Percentiles rank a stretch among this genome's conserved stretches.
Evolutionary conservation across 2,888 invertebrate species (phyloP).

Genomic region (Automeris io): DNA sequence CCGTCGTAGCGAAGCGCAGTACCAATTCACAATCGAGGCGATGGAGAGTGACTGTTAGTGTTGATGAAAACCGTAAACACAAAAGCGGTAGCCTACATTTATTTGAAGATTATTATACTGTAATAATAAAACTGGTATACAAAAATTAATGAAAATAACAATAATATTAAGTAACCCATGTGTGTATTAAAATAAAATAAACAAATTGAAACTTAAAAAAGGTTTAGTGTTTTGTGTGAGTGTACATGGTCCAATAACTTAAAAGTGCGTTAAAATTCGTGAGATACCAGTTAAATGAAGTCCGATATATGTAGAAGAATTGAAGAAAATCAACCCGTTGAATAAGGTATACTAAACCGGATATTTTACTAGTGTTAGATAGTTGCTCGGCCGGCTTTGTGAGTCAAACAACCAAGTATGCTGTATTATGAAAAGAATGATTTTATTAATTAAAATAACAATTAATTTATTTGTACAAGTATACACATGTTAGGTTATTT

Average conservation of each 20-base stretch:
- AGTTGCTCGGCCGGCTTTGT: conserved; percentile 58
- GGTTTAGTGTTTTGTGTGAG: conserved; percentile 59
- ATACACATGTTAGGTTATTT: too few relatives aligned
- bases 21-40: conserved; percentile 66
- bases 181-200: conserved; percentile 9
- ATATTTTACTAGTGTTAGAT: conserved; percentile 54
- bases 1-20: too few relatives aligned
- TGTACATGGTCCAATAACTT: conserved; percentile 45
- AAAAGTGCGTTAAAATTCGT: conserved; percentile 36
- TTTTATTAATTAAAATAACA: too few relatives aligned
- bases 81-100: too few relatives aligned
- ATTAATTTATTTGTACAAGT: too few relatives aligned
- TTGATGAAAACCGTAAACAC: conserved; percentile 37
- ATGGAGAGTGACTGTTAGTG: conserved; percentile 58
- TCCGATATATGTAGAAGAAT: conserved; percentile 32
- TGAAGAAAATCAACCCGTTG: conserved; percentile 61
- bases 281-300: conserved; percentile 44
- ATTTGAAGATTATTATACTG: too few relatives aligned
- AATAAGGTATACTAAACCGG: conserved; percentile 71
- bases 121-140: too few relatives aligned
- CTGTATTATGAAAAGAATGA: conserved; percentile 31
- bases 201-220: conserved; percentile 27
- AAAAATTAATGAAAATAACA: background rate
- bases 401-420: conserved; percentile 30
- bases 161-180: background rate